Conservation (phyloP, 2,797 vertebrate genomes). For the Lagorchestes hirsutus region DNA sequence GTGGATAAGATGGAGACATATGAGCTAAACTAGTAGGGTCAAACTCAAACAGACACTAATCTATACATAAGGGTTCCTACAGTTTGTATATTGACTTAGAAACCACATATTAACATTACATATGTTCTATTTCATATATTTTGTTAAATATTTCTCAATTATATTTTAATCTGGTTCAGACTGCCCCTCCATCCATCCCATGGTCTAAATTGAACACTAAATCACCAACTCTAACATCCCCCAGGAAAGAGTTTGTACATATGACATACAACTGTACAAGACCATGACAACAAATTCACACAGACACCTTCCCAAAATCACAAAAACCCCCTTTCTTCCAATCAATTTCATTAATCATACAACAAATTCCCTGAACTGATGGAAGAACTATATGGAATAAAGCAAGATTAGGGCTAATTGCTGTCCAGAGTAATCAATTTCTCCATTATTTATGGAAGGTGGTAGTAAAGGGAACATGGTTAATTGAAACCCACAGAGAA, state of each 20-base stretch:
- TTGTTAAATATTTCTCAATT: too few relatives aligned
- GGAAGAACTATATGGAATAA: background rate
- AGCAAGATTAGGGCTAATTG: background rate
- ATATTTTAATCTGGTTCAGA: too few relatives aligned
- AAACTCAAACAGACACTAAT: too few relatives aligned
- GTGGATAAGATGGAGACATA: too few relatives aligned
- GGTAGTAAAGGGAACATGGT: background rate
- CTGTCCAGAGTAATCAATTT: background rate
- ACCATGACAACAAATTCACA: background rate
- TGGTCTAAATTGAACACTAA: background rate
- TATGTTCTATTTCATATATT: too few relatives aligned
- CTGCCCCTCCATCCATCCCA: too few relatives aligned
- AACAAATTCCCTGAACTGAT: background rate
- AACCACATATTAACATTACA: too few relatives aligned
- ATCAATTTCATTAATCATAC: background rate
- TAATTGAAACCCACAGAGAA: background rate
- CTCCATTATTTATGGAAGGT: background rate
- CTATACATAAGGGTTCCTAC: too few relatives aligned
- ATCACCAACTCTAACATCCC: background rate
- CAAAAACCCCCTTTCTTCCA: background rate
- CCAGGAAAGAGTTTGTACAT: background rate
- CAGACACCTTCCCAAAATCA: background rate
- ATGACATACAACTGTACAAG: background rate
- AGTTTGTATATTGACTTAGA: too few relatives aligned
- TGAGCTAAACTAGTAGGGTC: too few relatives aligned